Evolutionary conservation across 2,113 vertebrate species (phyloP).

Genomic region (Glaucomys volans): DNA sequence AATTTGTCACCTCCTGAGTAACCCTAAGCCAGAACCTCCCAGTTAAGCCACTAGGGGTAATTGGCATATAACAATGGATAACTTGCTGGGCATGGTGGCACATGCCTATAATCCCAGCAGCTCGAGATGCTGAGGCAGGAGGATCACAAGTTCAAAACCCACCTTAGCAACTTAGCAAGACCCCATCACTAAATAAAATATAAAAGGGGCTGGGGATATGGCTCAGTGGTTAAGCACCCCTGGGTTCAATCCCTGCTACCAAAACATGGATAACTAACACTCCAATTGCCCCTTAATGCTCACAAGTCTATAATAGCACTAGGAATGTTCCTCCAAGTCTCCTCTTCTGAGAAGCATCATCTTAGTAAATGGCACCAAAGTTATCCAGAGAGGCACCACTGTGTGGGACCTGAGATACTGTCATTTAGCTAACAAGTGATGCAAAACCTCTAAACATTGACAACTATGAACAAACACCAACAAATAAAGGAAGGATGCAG

Average conservation of each 20-base stretch:
- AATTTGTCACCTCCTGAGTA: background rate
- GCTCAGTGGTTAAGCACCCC: too few relatives aligned
- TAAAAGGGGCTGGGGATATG: too few relatives aligned
- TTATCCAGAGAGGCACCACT: background rate
- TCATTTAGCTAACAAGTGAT: background rate
- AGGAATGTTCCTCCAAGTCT: background rate
- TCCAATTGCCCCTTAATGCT: background rate
- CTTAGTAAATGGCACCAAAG: background rate
- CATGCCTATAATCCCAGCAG: too few relatives aligned
- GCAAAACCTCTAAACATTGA: background rate
- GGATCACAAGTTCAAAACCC: too few relatives aligned
- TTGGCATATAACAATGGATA: background rate
- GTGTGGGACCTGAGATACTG: background rate
- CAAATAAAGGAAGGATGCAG: background rate
- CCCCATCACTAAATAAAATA: too few relatives aligned
- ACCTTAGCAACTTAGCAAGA: too few relatives aligned
- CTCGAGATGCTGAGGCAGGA: too few relatives aligned
- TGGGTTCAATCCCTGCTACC: too few relatives aligned
- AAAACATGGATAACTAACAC: background rate
- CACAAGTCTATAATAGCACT: background rate
- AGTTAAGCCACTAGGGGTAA: background rate
- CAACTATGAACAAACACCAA: background rate
- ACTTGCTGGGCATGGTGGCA: background rate
- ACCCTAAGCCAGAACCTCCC: background rate
- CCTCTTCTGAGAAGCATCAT: background rate